Base-by-base conservation (phyloP, 2,113 vertebrate genomes). In the Tachuris rubrigastra region DNA sequence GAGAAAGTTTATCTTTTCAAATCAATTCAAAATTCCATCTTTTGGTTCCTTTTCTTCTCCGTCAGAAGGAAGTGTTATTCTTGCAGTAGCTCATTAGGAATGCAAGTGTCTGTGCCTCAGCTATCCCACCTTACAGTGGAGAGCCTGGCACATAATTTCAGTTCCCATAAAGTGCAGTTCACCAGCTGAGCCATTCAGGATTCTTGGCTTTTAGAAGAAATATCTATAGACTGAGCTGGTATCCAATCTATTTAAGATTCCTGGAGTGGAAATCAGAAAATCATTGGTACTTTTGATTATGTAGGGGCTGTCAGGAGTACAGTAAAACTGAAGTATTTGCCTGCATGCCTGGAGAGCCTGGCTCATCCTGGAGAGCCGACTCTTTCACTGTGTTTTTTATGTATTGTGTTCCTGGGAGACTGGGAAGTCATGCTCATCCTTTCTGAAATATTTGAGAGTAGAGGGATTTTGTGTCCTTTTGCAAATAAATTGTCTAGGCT, bases 231-330 rank as follows among this genome's bases (percentile, higher is more conserved):
- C 78, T 77, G 55, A 74, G 72, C 72, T 72, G 72, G 68, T 97
- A 94, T 46, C 47, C 33, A 90, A 80, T 77, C 82, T 96, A 31
- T 50, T 95, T 97, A 93, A 94, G 75, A 94, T 92, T 96, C 95
- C 68, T 94, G 92, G 92, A 92, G 46, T 66, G 60, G 78, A 79
- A 96, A 88, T 89, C 75, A 94, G 87, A 93, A 91, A 91, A 69
- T 90, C 35, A 1, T 46, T 62, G 59, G 90, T 94, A 88, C 67
- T 67, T 90, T 90, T 93, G 87, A 84, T 75, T 93, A 7, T 39
- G 74, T 53, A 74, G 55, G 52, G 75, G 47, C 60, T 91, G 82
- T 78, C 83, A 65, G 81, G 53, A 95, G 30, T 59, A 49, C 55
- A 88, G 63, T 86, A 93, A 88, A 88, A 80, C 59, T 88, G 65